Conservation (phyloP, 2,888 invertebrate genomes). For the Timema podura region DNA sequence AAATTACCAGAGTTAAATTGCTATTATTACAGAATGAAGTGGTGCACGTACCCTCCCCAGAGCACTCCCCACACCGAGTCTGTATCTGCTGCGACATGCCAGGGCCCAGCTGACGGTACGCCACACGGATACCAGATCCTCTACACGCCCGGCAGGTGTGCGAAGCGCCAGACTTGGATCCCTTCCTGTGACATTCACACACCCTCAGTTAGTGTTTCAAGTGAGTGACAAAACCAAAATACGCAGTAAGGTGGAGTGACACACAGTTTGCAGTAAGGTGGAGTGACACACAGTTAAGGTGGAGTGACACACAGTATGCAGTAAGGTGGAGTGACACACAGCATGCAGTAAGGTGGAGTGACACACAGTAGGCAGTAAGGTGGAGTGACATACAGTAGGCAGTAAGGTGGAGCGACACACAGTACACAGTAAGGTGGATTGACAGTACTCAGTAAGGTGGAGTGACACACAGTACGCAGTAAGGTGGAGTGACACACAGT, state of each 20-base stretch:
- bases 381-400: no score
- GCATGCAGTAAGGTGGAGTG: background rate
- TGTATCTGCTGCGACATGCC: slow-evolving; percentile 39
- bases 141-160: slow-evolving; percentile 68
- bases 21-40: no score
- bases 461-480: no score
- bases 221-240: background rate
- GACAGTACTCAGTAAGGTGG: no score
- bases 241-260: background rate
- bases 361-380: no score
- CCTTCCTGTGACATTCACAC: slow-evolving; percentile 44
- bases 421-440: no score
- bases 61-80: slow-evolving; percentile 43
- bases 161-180: slow-evolving; percentile 60
- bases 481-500: no score
- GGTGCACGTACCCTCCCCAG: slow-evolving; percentile 44
- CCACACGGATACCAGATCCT: slow-evolving; percentile 72
- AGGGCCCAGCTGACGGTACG: slow-evolving; percentile 65
- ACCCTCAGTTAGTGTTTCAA: background rate
- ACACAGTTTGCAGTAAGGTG: background rate
- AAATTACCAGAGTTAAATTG: background rate
- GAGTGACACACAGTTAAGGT: background rate
- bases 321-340: background rate
- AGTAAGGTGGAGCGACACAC: no score
- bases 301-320: background rate